These are phyloP conservation scores for Aegithalos caudatus DNA, from an alignment of 2,113 vertebrate genomes.

Conservation along the genomic window DNA sequence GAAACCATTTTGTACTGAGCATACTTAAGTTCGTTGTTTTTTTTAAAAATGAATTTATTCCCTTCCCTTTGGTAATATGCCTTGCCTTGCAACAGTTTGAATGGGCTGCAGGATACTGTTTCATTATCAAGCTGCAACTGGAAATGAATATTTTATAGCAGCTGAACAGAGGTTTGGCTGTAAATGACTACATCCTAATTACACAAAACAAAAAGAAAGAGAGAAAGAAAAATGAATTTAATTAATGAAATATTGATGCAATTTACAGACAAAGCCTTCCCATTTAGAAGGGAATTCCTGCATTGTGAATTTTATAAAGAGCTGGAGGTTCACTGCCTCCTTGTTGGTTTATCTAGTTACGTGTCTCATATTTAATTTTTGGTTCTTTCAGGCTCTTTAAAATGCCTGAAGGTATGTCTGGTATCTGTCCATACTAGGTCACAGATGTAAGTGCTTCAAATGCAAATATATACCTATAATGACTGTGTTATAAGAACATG, in stretches of 20 bases:
- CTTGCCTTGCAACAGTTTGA: conserved; percentile 28
- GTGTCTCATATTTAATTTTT: background rate
- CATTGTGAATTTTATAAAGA: background rate
- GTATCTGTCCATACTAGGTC: background rate
- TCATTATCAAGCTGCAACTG: conserved; percentile 37
- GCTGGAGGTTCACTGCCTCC: background rate
- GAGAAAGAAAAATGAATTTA: conserved; percentile 27
- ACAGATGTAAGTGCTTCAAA: background rate
- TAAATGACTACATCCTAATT: conserved; percentile 54
- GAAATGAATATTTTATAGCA: conserved; percentile 46
- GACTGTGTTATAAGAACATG: background rate
- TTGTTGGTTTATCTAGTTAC: background rate
- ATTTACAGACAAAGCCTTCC: conserved; percentile 3
- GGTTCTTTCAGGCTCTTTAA: background rate
- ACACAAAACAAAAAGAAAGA: conserved; percentile 35
- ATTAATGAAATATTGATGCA: conserved; percentile 43
- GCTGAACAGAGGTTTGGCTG: conserved; percentile 36
- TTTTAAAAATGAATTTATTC: background rate
- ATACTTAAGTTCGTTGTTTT: background rate
- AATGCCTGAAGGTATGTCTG: background rate
- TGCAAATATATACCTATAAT: background rate
- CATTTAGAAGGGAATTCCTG: background rate
- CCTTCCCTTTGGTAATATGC: conserved; percentile 10
- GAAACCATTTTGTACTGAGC: conserved; percentile 26
- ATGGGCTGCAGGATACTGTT: conserved; percentile 28